Evolutionary conservation across 2,797 vertebrate species (phyloP).

Genomic region (Acipenser oxyrinchus): DNA sequence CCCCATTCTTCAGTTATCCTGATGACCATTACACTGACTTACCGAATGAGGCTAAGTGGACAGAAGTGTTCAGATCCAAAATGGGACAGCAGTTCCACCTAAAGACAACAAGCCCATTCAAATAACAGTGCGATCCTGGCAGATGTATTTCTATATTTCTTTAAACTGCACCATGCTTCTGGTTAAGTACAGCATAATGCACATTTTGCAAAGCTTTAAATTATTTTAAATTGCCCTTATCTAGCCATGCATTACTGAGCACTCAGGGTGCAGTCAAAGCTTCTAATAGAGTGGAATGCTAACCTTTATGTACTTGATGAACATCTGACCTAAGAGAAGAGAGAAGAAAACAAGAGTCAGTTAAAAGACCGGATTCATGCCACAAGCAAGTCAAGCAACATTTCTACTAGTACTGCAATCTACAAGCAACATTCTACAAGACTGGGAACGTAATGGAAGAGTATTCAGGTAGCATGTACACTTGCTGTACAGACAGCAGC

Average conservation of each 20-base stretch:
- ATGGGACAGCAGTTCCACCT: constrained; percentile 93
- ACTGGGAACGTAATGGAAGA: neutral
- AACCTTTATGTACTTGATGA: constrained; percentile 99
- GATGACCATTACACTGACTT: constrained; percentile 22
- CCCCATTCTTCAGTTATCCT: no score
- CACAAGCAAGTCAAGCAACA: constrained; percentile 58
- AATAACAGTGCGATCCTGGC: neutral
- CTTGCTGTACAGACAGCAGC: no score
- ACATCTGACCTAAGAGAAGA: constrained; percentile 93
- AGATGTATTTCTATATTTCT: neutral
- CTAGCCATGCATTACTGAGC: constrained; percentile 58
- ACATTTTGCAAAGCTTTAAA: constrained; percentile 31
- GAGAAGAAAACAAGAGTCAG: constrained; percentile 71
- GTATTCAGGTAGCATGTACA: neutral
- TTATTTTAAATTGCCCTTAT: constrained; percentile 21
- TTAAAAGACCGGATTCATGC: constrained; percentile 70
- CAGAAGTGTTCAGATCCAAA: constrained; percentile 97
- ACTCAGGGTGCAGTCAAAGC: constrained; percentile 44
- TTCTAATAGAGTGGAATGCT: constrained; percentile 68
- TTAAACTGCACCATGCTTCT: no score
- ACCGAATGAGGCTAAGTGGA: constrained; percentile 96
- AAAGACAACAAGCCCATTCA: constrained; percentile 32
- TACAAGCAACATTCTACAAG: constrained; percentile 13
- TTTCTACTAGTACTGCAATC: constrained; percentile 31
- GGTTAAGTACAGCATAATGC: constrained; percentile 17